These are phyloP conservation scores for Rhopalosiphum maidis DNA, from an alignment of 1,140 invertebrate genomes.

Conservation along the genomic window DNA sequence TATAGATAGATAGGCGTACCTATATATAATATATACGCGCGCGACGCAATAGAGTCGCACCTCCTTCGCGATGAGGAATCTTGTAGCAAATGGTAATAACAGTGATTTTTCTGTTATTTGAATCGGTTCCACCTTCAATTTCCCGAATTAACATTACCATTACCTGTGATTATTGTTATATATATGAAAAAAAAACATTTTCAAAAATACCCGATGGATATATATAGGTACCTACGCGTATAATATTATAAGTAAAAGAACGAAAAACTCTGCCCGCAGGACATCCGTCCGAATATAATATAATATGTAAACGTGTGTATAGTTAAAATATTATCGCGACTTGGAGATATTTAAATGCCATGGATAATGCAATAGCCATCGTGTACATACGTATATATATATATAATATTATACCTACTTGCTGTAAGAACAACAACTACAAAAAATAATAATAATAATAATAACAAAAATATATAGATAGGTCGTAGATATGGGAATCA, in stretches of 20 bases:
- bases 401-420: neutral
- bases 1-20: neutral
- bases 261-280: slow-evolving; percentile 16
- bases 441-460: slow-evolving; percentile 37
- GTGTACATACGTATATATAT: neutral
- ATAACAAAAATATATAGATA: slow-evolving; percentile 39
- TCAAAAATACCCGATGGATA: slow-evolving; percentile 7
- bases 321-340: slow-evolving; percentile 57
- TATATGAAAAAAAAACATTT: slow-evolving; percentile 26
- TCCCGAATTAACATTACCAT: slow-evolving; percentile 43
- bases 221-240: neutral
- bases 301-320: slow-evolving; percentile 17
- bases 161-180: slow-evolving; percentile 51
- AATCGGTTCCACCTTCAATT: slow-evolving; percentile 57
- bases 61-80: neutral
- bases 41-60: slow-evolving; percentile 18
- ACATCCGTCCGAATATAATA: slow-evolving; percentile 8
- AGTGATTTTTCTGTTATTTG: slow-evolving; percentile 55
- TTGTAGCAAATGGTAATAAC: slow-evolving; percentile 49
- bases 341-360: slow-evolving; percentile 56
- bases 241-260: slow-evolving; percentile 37
- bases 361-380: slow-evolving; percentile 5
- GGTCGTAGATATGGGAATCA: slow-evolving; percentile 54
- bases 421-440: neutral
- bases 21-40: neutral